Conservation (phyloP, 2,888 invertebrate genomes). For the Protula sp. region DNA sequence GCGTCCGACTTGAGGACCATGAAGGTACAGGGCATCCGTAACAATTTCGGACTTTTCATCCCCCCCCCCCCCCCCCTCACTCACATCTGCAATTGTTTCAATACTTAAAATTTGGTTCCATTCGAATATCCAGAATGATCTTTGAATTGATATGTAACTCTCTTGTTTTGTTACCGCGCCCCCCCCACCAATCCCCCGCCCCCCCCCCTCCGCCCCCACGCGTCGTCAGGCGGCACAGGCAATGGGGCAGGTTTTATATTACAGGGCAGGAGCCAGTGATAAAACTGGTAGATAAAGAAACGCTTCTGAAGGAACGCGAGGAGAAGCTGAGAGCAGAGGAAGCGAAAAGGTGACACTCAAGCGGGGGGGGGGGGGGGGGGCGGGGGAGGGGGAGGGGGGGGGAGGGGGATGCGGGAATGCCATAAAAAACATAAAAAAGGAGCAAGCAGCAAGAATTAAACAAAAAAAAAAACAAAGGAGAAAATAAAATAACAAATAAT, state of each 20-base stretch:
- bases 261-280: slow-evolving; percentile 57
- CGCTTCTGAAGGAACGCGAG: slow-evolving; percentile 61
- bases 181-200: too few species aligned
- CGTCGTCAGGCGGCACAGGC: too few species aligned
- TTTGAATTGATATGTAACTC: neutral
- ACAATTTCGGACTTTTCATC: neutral
- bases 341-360: neutral
- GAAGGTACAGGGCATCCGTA: slow-evolving; percentile 65
- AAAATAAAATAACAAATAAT: too few species aligned
- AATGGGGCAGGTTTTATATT: too few species aligned
- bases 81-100: neutral
- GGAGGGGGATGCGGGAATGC: too few species aligned
- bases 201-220: too few species aligned
- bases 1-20: slow-evolving; percentile 89
- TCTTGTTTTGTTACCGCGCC: too few species aligned
- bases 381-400: too few species aligned
- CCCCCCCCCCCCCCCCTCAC: too few species aligned
- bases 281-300: slow-evolving; percentile 82
- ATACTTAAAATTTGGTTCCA: neutral
- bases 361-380: neutral
- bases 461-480: too few species aligned
- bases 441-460: too few species aligned
- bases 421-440: too few species aligned
- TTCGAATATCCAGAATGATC: neutral
- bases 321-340: slow-evolving; percentile 62